Base-by-base conservation (phyloP, 2,797 vertebrate genomes). In the Heterohyrax brucei region DNA sequence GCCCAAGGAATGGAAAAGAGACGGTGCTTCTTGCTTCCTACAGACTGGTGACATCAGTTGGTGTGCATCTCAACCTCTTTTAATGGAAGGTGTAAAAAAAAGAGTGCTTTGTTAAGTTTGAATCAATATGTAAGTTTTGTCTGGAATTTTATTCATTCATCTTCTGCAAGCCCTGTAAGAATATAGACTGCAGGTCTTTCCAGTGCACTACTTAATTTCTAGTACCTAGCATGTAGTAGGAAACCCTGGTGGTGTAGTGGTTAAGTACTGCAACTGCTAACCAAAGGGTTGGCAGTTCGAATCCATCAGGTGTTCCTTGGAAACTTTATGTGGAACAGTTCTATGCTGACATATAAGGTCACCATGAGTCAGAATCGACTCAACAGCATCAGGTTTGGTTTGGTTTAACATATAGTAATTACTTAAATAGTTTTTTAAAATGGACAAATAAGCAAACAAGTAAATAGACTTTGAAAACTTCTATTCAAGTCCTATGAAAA, bases 1-100 rank as follows among this genome's bases (percentile, higher is more conserved):
- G 86, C 94, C 61, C 70, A 87, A 61, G 89, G 50, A 81, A 19
- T 77, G 91, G 91, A 93, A 92, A 97, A 91, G 39, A 80, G 44
- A 30, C 50, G 21, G 26, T 22, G 68, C 46, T 50, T 76, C 81
- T 89, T 84, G 56, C 87, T 77, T 81, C 80, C 87, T 72, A 28
- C 59, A 93, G 70, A 44, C 77, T 75, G 70, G 59, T 53, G 86
- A 73, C 78, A 68, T 93, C 75, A 44, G 28, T 90, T 82, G 68
- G 10, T 10, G 16, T 50, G 50, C n/a, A 28, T 79, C 48, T 64
- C 68, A 59, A 56, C 39, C 22, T 80, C 73, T 33, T 13, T 50
- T 62, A 87, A 82, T 22, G 7, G 14, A 83, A 64, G 56, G 76
- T n/a, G 56, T 59, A 28, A 48, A n/a, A 66, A 66, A 95, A 86